Evolutionary conservation across 1,140 invertebrate genomes (phyloP).

Genomic region (Megalonaias nervosa): DNA sequence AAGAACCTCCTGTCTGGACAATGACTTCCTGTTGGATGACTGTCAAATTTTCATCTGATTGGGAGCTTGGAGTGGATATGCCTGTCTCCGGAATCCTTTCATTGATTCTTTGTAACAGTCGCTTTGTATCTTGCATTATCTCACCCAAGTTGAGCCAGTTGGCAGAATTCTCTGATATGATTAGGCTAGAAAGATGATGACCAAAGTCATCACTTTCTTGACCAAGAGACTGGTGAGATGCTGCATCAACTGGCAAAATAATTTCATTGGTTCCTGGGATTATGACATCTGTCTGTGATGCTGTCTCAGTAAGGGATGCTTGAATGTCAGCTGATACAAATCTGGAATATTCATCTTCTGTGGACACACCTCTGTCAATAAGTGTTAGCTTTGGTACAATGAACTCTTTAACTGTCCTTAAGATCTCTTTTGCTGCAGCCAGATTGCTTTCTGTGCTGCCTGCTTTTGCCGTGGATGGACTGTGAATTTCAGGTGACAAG

Average conservation of each 20-base stretch:
- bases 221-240: conserved; percentile 42
- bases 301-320: conserved; percentile 4
- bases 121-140: conserved; percentile 50
- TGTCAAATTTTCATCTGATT: conserved; percentile 21
- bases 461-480: not conserved
- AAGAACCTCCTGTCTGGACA: conserved; percentile 50
- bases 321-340: conserved; percentile 28
- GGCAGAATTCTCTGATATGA: conserved; percentile 40
- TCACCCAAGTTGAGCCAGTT: conserved; percentile 51
- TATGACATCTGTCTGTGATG: conserved; percentile 3
- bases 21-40: conserved; percentile 26
- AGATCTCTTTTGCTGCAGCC: not conserved
- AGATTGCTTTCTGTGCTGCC: not conserved
- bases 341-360: not conserved
- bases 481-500: not conserved
- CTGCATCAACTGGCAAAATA: conserved; percentile 36
- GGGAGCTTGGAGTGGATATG: conserved; percentile 9
- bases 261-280: conserved; percentile 13
- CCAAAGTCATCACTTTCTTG: conserved; percentile 29
- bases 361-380: conserved; percentile 24
- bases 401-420: conserved; percentile 24
- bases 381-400: conserved; percentile 17
- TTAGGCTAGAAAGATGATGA: conserved; percentile 11
- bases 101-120: conserved; percentile 45
- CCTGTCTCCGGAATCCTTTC: conserved; percentile 32